Percentiles rank a stretch among this genome's conserved stretches.
Evolutionary conservation across 2,888 invertebrate species (phyloP).

Genomic region (Philereme vetulata): DNA sequence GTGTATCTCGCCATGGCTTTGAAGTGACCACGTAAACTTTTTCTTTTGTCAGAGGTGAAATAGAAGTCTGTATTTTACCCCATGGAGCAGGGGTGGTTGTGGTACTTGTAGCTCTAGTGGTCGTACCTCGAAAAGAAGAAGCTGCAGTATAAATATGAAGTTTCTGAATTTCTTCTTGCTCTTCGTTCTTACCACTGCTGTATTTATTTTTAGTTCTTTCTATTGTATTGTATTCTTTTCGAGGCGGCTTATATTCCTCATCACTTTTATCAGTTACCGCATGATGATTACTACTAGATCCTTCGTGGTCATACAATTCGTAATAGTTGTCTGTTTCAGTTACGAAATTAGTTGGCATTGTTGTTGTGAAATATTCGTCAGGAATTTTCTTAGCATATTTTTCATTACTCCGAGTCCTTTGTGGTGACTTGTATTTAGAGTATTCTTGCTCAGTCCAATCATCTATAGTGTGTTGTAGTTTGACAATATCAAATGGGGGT

Average conservation of each 20-base stretch:
- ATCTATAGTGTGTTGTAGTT: slow-evolving; percentile 92
- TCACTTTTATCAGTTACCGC: slow-evolving; percentile 63
- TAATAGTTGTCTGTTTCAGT: slow-evolving; percentile 62
- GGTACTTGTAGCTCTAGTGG: slow-evolving; percentile 45
- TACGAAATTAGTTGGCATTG: slow-evolving; percentile 68
- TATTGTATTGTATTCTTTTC: slow-evolving; percentile 67
- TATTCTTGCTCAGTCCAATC: slow-evolving; percentile 92
- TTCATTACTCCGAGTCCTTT: slow-evolving; percentile 80
- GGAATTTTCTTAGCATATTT: slow-evolving; percentile 90
- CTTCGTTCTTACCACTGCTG: slow-evolving; percentile 56
- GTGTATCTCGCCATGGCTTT: slow-evolving; percentile 80
- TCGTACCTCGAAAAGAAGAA: slow-evolving; percentile 67
- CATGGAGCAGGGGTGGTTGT: slow-evolving; percentile 81
- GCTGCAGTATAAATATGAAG: slow-evolving; percentile 73
- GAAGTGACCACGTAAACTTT: slow-evolving; percentile 93
- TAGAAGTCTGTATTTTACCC: slow-evolving; percentile 87
- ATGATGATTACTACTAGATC: slow-evolving; percentile 75
- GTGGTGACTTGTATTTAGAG: slow-evolving; percentile 78
- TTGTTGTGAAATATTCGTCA: slow-evolving; percentile 88
- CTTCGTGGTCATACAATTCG: slow-evolving; percentile 77
- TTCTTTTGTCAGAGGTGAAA: slow-evolving; percentile 90
- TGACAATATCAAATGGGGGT: slow-evolving; percentile 87
- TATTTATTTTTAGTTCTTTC: slow-evolving; percentile 60
- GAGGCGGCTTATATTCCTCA: slow-evolving; percentile 47
- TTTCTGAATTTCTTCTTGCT: slow-evolving; percentile 57